Evolutionary conservation across 37 sponge, comb jelly and placozoan genomes (phyloP).

Genomic region (Spongilla lacustris): DNA sequence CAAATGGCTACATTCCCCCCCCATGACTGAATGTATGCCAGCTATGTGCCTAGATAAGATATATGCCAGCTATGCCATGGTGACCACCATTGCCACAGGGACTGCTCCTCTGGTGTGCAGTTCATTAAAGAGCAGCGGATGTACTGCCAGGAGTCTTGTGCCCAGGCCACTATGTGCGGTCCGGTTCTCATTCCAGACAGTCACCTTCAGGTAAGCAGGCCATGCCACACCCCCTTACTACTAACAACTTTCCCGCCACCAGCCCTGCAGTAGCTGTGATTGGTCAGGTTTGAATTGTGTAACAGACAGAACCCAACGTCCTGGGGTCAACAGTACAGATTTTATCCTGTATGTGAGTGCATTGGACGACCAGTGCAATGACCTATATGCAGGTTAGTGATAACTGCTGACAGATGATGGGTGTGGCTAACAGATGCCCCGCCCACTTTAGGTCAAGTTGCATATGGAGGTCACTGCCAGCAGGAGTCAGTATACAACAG

Average conservation of each 20-base stretch:
- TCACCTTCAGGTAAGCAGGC: slow-evolving; percentile 21
- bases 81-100: not conserved
- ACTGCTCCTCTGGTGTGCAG: not conserved
- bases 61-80: no score
- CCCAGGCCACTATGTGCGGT: slow-evolving; percentile 35
- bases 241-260: not conserved
- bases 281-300: not conserved
- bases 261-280: slow-evolving; percentile 6
- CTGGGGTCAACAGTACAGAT: slow-evolving; percentile 16
- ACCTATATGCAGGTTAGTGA: not conserved
- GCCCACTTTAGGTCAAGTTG: slow-evolving; percentile 1
- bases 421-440: not conserved
- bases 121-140: not conserved
- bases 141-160: slow-evolving; percentile 35
- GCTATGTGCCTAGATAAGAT: no score
- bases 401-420: not conserved
- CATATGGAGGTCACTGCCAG: slow-evolving; percentile 44
- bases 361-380: not conserved
- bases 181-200: slow-evolving; percentile 33
- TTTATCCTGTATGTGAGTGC: slow-evolving; percentile 53
- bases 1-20: no score
- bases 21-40: no score
- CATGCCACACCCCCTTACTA: not conserved
- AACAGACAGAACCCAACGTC: not conserved
- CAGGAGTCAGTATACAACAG: slow-evolving; percentile 48